Percentiles rank a stretch among this genome's conserved stretches.
These are phyloP conservation scores for Tokudaia tokunoshimensis DNA, from an alignment of 2,797 vertebrate species.

Conservation along the genomic window DNA sequence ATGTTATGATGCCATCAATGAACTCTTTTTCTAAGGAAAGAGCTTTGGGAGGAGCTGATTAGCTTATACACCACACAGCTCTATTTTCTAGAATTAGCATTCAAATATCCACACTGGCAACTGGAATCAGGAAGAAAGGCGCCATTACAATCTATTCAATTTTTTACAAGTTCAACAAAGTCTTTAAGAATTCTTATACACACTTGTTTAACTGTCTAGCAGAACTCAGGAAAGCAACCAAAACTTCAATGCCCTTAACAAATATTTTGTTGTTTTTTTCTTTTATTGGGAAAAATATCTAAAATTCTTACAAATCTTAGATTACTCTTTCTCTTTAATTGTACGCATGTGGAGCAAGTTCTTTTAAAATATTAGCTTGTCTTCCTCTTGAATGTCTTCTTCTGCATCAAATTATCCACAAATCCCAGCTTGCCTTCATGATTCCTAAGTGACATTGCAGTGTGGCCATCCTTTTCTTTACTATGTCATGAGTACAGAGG, in stretches of 20 bases:
- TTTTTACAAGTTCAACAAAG: not conserved
- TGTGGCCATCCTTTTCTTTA: slow-evolving; percentile 44
- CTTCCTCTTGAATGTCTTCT: slow-evolving; percentile 39
- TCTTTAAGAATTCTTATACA: slow-evolving; percentile 6
- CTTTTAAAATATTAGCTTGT: not conserved
- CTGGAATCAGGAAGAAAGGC: not conserved
- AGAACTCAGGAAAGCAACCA: slow-evolving; percentile 54
- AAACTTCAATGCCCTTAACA: not conserved
- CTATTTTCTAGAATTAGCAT: not conserved
- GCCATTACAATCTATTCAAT: not conserved
- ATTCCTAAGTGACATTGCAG: not conserved
- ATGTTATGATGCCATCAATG: not conserved
- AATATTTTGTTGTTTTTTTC: not conserved
- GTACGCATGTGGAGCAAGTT: not conserved
- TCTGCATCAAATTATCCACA: not conserved
- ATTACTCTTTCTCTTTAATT: slow-evolving; percentile 48
- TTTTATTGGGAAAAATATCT: slow-evolving; percentile 22
- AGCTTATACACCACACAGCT: not conserved
- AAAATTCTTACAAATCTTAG: slow-evolving; percentile 55
- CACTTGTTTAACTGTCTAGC: not conserved
- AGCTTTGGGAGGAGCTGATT: not conserved
- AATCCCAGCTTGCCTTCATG: not conserved
- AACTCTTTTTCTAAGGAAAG: not conserved
- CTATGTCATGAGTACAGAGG: slow-evolving; percentile 45
- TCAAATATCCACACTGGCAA: not conserved